phyloP scores from a whole-genome alignment of 2,888 invertebrate species.

The Phortica okadai region DNA sequence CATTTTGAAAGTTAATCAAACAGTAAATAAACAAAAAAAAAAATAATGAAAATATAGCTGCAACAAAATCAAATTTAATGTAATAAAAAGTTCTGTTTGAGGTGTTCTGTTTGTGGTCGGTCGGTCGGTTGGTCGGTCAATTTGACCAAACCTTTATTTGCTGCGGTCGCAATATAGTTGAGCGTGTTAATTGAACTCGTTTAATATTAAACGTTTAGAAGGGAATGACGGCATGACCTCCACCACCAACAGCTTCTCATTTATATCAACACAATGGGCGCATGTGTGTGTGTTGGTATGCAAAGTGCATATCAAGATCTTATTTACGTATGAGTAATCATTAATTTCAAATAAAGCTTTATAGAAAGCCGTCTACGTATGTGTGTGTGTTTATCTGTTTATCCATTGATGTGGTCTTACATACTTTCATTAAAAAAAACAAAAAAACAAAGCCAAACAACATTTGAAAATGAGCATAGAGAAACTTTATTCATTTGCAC shows the following conservation, averaged over 20 bases:
- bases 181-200: slow-evolving; percentile 22
- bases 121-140: not conserved
- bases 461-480: not conserved
- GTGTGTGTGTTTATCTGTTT: not conserved
- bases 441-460: not conserved
- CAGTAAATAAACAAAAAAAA: not conserved
- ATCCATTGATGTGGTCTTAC: too few species aligned
- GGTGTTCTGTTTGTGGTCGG: not conserved
- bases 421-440: not conserved
- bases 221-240: slow-evolving; percentile 5
- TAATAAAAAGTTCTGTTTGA: not conserved
- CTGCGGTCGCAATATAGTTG: slow-evolving; percentile 16
- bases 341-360: slow-evolving; percentile 2
- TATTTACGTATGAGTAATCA: slow-evolving; percentile 18
- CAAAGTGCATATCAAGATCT: slow-evolving; percentile 7
- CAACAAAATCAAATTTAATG: not conserved
- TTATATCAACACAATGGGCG: not conserved
- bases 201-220: slow-evolving; percentile 13
- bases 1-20: slow-evolving; percentile 28
- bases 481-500: not conserved
- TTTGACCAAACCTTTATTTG: slow-evolving; percentile 16
- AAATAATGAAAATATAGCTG: not conserved
- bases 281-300: not conserved
- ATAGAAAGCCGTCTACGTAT: not conserved
- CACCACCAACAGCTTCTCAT: not conserved